A percentile compares a stretch with the other conserved stretches of the same genome.
phyloP scores from a whole-genome alignment of 2,888 invertebrate genomes.

The Nemurella pictetii region DNA sequence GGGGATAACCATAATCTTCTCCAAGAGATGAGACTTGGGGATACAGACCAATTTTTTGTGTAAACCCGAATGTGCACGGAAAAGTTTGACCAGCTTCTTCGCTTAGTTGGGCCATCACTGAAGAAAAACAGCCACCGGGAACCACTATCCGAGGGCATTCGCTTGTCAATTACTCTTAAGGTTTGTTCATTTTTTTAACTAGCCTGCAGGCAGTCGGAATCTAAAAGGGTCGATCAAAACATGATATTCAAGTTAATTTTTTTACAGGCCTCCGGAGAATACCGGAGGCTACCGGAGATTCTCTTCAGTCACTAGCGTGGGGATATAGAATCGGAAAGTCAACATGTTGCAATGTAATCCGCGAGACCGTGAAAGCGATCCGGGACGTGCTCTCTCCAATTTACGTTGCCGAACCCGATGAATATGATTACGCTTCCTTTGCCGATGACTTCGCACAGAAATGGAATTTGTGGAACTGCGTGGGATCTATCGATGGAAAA shows the following conservation, averaged over 20 bases:
- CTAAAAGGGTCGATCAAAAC: not conserved
- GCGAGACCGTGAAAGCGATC: not conserved
- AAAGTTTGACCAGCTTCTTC: not conserved
- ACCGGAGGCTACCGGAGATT: constrained; percentile 21
- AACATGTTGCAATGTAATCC: not conserved
- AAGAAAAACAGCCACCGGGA: not conserved
- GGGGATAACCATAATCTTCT: constrained; percentile 17
- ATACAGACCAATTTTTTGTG: constrained; percentile 15
- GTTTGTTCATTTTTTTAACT: not conserved
- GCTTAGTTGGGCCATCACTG: not conserved
- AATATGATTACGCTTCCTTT: constrained; percentile 42
- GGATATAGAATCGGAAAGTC: constrained; percentile 5
- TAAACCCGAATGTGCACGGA: not conserved
- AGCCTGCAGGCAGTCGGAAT: not conserved
- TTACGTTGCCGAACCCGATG: not conserved
- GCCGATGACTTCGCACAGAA: constrained; percentile 43
- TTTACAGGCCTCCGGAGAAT: constrained; percentile 45
- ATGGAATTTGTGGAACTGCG: constrained; percentile 47
- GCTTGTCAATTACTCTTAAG: constrained; percentile 14
- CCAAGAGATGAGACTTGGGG: constrained; percentile 15
- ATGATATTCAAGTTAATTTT: constrained; percentile 49
- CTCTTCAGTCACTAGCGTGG: not conserved
- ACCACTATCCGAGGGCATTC: constrained; percentile 2
- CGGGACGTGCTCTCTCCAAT: not conserved
- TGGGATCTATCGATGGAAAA: constrained; percentile 45